Conservation (phyloP, 2,797 vertebrate species). For the Selene dorsalis region DNA sequence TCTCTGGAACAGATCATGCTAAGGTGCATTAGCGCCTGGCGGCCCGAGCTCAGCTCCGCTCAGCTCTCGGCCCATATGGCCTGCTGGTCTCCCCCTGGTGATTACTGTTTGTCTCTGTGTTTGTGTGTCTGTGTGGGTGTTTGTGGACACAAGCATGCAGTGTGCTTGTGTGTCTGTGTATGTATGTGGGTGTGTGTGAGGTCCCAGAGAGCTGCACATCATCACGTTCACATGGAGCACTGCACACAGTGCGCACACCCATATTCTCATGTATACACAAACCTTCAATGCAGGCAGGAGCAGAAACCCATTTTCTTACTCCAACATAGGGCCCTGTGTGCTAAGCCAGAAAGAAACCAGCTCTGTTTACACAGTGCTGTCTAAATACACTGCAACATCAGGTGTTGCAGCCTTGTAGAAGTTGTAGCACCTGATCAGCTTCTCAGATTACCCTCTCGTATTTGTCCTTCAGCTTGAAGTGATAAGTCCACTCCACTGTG, state of each 20-base stretch:
- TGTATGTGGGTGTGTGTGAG: constrained; percentile 53
- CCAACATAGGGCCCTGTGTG: constrained; percentile 51
- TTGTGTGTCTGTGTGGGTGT: constrained; percentile 69
- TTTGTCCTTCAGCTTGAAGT: constrained; percentile 14
- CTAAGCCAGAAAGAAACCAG: constrained; percentile 61
- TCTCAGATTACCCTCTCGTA: constrained; percentile 4
- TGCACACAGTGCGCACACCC: constrained; percentile 30
- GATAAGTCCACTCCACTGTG: not conserved
- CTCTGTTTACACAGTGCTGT: constrained; percentile 57
- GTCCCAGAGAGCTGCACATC: constrained; percentile 64
- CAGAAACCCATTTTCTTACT: constrained; percentile 54
- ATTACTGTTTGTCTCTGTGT: constrained; percentile 74
- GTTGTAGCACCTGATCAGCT: not conserved
- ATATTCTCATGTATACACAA: constrained; percentile 55
- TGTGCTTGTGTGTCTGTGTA: constrained; percentile 36
- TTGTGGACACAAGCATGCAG: constrained; percentile 73
- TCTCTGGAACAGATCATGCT: constrained; percentile 74
- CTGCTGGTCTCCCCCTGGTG: constrained; percentile 47
- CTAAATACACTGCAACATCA: constrained; percentile 53
- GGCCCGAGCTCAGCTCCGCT: constrained; percentile 36
- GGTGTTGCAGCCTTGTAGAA: constrained; percentile 43
- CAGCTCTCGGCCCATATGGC: constrained; percentile 60
- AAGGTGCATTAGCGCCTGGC: constrained; percentile 64
- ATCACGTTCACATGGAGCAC: constrained; percentile 61
- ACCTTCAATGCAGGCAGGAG: constrained; percentile 28